These are phyloP conservation scores for Ochropacha duplaris DNA, from an alignment of 2,888 invertebrate genomes.

Conservation along the genomic window DNA sequence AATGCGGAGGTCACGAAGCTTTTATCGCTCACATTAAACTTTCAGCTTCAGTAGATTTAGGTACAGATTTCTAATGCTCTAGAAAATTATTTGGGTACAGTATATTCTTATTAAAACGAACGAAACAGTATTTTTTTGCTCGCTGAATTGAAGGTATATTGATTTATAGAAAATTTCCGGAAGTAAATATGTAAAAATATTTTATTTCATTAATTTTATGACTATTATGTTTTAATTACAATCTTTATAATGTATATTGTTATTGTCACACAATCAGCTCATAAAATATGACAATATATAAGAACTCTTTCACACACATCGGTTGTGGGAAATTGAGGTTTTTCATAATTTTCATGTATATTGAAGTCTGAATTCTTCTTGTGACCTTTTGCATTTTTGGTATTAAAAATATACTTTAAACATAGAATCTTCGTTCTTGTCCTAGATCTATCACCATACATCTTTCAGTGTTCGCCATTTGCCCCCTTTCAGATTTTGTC, in stretches of 20 bases:
- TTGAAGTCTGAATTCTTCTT: not conserved
- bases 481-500: too few species aligned
- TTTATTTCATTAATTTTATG: not conserved
- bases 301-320: not conserved
- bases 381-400: not conserved
- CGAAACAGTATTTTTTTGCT: not conserved
- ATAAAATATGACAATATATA: not conserved
- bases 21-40: conserved; percentile 25
- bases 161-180: too few species aligned
- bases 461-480: too few species aligned
- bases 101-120: not conserved
- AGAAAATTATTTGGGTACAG: not conserved
- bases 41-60: conserved; percentile 25
- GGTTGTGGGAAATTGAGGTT: not conserved
- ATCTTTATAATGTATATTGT: not conserved
- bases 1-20: conserved; percentile 28
- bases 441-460: too few species aligned
- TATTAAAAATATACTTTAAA: too few species aligned
- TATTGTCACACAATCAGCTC: not conserved
- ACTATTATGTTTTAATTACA: not conserved
- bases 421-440: too few species aligned
- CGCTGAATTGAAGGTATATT: too few species aligned
- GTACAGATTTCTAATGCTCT: not conserved
- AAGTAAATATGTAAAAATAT: too few species aligned
- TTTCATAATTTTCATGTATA: not conserved